Evolutionary conservation across 1,140 invertebrate genomes (phyloP).

Genomic region (Drosophila neocordata): DNA sequence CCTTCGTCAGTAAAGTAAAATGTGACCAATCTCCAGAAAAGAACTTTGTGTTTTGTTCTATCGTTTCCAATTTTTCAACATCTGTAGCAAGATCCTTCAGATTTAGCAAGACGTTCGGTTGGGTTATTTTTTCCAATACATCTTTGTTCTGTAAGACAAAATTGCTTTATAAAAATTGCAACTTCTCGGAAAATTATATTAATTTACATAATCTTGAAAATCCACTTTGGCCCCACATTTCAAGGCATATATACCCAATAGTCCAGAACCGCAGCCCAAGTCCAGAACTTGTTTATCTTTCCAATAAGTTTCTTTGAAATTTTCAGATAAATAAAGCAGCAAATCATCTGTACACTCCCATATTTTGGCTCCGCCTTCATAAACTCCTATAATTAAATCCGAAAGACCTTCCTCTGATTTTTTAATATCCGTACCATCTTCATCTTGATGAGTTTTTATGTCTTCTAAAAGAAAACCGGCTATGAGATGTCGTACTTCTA

Average conservation of each 20-base stretch:
- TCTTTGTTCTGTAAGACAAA: constrained; percentile 61
- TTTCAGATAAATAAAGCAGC: constrained; percentile 85
- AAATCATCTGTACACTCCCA: constrained; percentile 95
- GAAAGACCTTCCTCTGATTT: constrained; percentile 87
- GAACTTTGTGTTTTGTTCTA: constrained; percentile 85
- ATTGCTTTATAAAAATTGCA: constrained; percentile 5
- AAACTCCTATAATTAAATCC: constrained; percentile 88
- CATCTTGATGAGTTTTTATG: constrained; percentile 68
- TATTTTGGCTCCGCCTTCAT: constrained; percentile 93
- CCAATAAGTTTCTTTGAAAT: constrained; percentile 51
- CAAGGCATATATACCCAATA: constrained; percentile 90
- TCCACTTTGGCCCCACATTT: constrained; percentile 87
- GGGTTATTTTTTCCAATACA: constrained; percentile 84
- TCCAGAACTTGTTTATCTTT: constrained; percentile 86
- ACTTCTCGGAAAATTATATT: not conserved
- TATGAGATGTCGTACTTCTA: constrained; percentile 52
- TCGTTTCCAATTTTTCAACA: constrained; percentile 75
- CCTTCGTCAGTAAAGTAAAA: constrained; percentile 84
- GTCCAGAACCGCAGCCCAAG: constrained; percentile 93
- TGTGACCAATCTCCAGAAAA: constrained; percentile 92
- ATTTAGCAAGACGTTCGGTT: constrained; percentile 91
- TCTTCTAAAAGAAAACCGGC: constrained; percentile 70
- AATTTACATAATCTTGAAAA: constrained; percentile 96
- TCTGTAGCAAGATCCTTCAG: constrained; percentile 83
- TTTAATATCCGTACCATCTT: constrained; percentile 82